Evolutionary conservation across 1,140 invertebrate genomes (phyloP), one percentile per base, ranked within the genome.

Genomic region (Papilio polyxenes): DNA sequence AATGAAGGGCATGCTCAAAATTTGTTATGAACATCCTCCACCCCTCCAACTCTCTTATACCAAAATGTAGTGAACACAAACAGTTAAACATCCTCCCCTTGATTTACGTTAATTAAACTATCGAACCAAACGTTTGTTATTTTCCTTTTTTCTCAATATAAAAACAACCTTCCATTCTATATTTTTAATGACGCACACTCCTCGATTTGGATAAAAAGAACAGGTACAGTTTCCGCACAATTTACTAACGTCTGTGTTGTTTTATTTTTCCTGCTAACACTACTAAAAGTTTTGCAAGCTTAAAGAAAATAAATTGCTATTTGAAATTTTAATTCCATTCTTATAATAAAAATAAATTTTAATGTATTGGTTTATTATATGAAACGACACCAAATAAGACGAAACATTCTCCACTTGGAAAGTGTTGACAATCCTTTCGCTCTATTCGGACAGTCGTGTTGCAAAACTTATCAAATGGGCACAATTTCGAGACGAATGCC

Each of bases 1-100:
- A 93, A 89, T 85, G 80, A 81, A 90, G 88, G 91, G 92, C 91
- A 93, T 92, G 92, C 91, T 92, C 92, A 90, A 92, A 85, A 88
- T 85, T 87, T 86, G 84, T 88, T 89, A 86, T 88, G 85, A 88
- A 83, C 88, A 82, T 87, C 88, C 88, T 82, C 83, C 80, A 86
- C 82, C 83, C 84, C 85, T 84, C 83, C 82, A 75, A 81, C 85
- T 85, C 84, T 87, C 87, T 86, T 82, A 84, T 80, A 62, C 59
- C 81, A 82, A 62, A 81, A 81, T 83, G 82, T 83, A 65, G 82
- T 80, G 40, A 69, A 80, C 62, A 80, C 78, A 80, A 80, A 69
- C 59, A 69, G 62, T 56, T 49, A 62, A 62, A 80, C 62, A 80
- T 65, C 62, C 65, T 15, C 78, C 78, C 78, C 44, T 69, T 80